phyloP scores from a whole-genome alignment of 2,113 vertebrate species.

The Laticauda laticaudata region DNA sequence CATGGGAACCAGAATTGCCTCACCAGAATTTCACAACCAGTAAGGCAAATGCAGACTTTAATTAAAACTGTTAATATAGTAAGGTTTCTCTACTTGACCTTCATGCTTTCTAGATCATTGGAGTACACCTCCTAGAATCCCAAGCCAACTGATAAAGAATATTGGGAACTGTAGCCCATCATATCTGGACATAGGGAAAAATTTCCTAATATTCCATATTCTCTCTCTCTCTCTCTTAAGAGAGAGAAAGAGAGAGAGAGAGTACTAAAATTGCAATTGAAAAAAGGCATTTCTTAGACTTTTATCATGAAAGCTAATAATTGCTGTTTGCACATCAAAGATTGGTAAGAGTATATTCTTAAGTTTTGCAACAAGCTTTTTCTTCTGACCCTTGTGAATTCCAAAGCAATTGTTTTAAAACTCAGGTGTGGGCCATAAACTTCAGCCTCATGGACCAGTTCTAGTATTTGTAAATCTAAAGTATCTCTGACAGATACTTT shows the following conservation, averaged over 20 bases:
- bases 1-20: neutral
- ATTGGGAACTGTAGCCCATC: neutral
- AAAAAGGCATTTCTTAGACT: neutral
- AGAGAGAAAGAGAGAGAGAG: no score
- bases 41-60: neutral
- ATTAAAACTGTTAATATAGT: neutral
- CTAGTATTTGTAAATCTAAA: neutral
- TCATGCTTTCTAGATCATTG: neutral
- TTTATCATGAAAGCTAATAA: neutral
- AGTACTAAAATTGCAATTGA: neutral
- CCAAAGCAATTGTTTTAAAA: slow-evolving; percentile 6
- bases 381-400: neutral
- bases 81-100: neutral
- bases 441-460: neutral
- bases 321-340: neutral
- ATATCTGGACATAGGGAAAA: neutral
- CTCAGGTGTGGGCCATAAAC: slow-evolving; percentile 4
- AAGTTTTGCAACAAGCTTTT: no score
- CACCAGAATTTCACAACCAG: neutral
- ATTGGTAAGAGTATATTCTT: neutral
- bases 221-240: neutral
- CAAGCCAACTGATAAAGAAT: neutral
- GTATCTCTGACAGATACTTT: slow-evolving; percentile 17
- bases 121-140: neutral
- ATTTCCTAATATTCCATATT: neutral